Base-by-base conservation (phyloP, 1,140 invertebrate genomes). In the Drosophila melanica region DNA sequence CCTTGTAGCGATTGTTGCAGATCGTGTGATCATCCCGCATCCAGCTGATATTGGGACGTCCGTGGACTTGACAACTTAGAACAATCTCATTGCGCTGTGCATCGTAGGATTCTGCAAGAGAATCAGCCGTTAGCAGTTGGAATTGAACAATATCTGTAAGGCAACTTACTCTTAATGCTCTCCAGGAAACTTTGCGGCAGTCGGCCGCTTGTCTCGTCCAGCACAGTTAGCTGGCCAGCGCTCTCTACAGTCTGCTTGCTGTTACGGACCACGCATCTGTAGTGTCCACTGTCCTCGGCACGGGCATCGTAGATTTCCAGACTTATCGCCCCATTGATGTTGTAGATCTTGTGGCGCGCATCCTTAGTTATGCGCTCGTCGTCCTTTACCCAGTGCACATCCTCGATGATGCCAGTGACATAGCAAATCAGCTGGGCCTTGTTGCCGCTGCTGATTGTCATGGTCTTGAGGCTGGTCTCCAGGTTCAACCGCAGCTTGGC, bases 11-110 rank as follows among this genome's bases (percentile, higher is more conserved):
- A 30, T 93, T 93, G 53, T 92, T 90, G n/a, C 94, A 85, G 33
- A 94, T 89, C 50, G 93, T 90, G 54, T 89, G 81, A 37, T 94
- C 94, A 75, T 96, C 94, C 73, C 95, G 95, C 54, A 94, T 90
- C 95, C 95, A 96, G 18, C 93, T 94, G 23, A 96, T 92, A 18
- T 86, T 92, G 11, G 95, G 94, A 64, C 93, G 92, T 39, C 94
- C 94, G 54, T 93, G 93, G 1, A 96, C 92, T 54, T 93, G 92
- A 71, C 95, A 96, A 79, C 95, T 94, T 35, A 96, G 86, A 11
- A 93, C 90, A 27, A 95, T 90, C 81, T 95, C 94, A 78, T 95
- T 93, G 11, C 87, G 80, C 11, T 76, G 75, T 8, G 79, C 79
- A 80, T 90, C 91, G 62, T 91, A 93, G 30, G 84, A 84, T 75